Evolutionary conservation across 2,797 vertebrate species (phyloP), one percentile per base, ranked within the genome.

Genomic region (Diceros bicornis): DNA sequence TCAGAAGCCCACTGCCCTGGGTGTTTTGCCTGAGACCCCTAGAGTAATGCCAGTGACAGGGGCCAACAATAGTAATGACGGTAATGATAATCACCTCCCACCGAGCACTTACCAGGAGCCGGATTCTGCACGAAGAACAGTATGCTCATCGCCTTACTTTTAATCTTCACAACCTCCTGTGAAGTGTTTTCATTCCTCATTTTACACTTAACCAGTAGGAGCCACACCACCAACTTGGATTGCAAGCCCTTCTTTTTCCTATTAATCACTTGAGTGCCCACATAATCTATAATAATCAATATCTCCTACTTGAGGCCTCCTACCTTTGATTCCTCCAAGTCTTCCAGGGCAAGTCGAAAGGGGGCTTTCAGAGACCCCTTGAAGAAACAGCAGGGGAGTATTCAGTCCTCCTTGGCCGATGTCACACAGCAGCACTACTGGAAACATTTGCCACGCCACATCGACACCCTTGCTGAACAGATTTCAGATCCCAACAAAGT

Each of bases 391-490:
- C 17, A 47, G 66, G 32, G 66, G 12, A n/a, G 7, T 23, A 7
- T 34, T 32, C 18, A 1, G 3, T 78, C 29, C 37, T 41, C 23
- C 47, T 29, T 57, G 78, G 77, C 12, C 8, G 57, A 23, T 1
- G 3, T 20, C 34, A 6, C 4, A 4, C 2, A 3, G 14, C 47
- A 47, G 23, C 18, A 1, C 41, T 27, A 0, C 0, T 29, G 27
- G 71, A 44, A 41, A 17, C 4, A 17, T 10, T n/a, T 27, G 14
- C 29, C 13, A 0, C 4, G 57, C 13, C 18, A 47, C 20, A 21
- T 20, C 0, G 0, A 16, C 6, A 17, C 17, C 34, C 12, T 41
- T 32, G 13, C 12, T 20, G 50, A 84, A 20, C 18, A 72, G n/a
- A 47, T n/a, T 79, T 55, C 55, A 89, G 32, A 66, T 61, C 47